These are phyloP conservation scores for Smittia sp. DNA, from an alignment of 2,888 invertebrate genomes.

Conservation along the genomic window DNA sequence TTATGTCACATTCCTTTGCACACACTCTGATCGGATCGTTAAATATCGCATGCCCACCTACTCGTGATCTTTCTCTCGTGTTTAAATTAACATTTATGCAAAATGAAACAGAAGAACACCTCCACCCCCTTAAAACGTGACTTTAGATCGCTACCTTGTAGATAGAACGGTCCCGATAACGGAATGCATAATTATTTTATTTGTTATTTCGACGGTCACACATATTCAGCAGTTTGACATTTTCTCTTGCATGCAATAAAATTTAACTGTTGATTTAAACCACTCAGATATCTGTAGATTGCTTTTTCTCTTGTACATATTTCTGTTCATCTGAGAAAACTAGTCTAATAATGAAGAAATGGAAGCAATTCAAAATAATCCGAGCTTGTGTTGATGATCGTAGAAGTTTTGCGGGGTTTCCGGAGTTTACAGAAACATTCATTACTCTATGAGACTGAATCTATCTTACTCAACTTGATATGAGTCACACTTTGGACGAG, in stretches of 20 bases:
- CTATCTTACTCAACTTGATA: too few relatives aligned
- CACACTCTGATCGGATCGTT: neutral
- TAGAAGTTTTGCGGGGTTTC: too few relatives aligned
- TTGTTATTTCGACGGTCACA: neutral
- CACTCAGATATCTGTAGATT: too few relatives aligned
- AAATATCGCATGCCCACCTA: constrained; percentile 2
- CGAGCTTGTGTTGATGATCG: too few relatives aligned
- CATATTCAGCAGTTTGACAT: neutral
- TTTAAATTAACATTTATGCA: neutral
- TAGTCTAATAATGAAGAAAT: too few relatives aligned
- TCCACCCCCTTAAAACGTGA: neutral
- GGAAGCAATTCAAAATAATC: too few relatives aligned
- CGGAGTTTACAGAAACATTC: too few relatives aligned
- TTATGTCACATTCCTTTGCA: neutral
- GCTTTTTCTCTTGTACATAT: too few relatives aligned
- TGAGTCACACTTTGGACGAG: neutral
- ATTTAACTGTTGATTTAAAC: neutral
- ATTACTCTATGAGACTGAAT: too few relatives aligned
- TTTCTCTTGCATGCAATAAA: neutral
- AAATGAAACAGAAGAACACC: neutral
- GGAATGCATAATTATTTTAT: neutral
- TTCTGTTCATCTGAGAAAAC: too few relatives aligned
- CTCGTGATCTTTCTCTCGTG: neutral
- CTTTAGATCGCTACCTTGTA: neutral
- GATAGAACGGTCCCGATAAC: neutral